Percentiles rank a stretch among this genome's conserved stretches.
These are phyloP conservation scores for Sebastes hubbsi DNA, from an alignment of 2,797 vertebrate species.

Conservation along the genomic window DNA sequence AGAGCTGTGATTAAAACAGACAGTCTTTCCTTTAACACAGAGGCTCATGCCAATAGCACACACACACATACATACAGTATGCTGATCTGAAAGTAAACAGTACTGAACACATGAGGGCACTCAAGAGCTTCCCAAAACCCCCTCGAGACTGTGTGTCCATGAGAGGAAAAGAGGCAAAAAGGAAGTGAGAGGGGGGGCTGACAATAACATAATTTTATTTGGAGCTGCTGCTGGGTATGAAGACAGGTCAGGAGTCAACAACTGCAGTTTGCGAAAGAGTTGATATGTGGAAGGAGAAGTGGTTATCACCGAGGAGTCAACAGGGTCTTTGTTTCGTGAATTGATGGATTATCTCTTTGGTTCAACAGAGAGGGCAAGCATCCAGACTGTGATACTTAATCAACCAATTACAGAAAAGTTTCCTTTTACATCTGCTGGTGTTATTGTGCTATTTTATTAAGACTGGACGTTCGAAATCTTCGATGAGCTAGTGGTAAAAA, in stretches of 20 bases:
- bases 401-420: constrained; percentile 3
- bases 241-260: constrained; percentile 68
- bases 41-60: not conserved
- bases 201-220: constrained; percentile 61
- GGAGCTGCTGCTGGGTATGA: constrained; percentile 50
- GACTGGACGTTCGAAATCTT: not conserved
- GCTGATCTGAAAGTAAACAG: constrained; percentile 16
- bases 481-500: not conserved
- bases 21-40: constrained; percentile 1
- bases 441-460: not conserved
- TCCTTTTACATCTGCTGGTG: not conserved
- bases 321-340: constrained; percentile 22
- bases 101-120: constrained; percentile 76
- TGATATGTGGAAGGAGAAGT: constrained; percentile 42
- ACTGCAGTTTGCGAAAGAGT: constrained; percentile 47
- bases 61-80: not conserved
- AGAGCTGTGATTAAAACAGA: constrained; percentile 9
- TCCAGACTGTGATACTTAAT: not conserved
- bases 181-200: constrained; percentile 43
- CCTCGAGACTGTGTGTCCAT: constrained; percentile 37
- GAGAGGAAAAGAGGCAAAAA: constrained; percentile 24
- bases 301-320: constrained; percentile 34
- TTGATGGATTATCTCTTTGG: constrained; percentile 18
- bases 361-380: constrained; percentile 12
- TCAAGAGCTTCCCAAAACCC: constrained; percentile 63